Percentiles rank a stretch among this genome's conserved stretches.
Conservation (phyloP, 2,797 vertebrate species). For the Saxicola maurus region DNA sequence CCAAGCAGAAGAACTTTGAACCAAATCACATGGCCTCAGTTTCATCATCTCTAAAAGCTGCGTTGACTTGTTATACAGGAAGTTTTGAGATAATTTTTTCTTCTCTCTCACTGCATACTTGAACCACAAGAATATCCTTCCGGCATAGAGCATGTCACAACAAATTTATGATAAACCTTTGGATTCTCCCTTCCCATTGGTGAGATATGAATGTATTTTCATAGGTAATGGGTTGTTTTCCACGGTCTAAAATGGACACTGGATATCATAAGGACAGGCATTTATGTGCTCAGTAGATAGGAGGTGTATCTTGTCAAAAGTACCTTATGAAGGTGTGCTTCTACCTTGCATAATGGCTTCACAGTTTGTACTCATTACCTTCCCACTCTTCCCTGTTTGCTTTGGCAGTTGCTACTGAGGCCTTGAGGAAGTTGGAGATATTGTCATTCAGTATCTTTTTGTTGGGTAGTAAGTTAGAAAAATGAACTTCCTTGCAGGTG, state of each 20-base stretch:
- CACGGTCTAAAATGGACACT: neutral
- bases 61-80: conserved; percentile 8
- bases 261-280: neutral
- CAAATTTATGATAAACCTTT: neutral
- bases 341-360: rapidly evolving
- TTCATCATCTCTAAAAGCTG: conserved; percentile 14
- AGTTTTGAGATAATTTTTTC: neutral
- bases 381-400: neutral
- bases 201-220: neutral
- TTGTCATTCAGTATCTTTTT: neutral
- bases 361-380: neutral
- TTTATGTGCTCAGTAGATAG: neutral
- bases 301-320: neutral
- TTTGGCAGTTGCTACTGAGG: neutral
- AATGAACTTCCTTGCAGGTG: neutral
- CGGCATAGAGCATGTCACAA: neutral
- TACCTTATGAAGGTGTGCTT: neutral
- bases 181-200: neutral
- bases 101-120: neutral
- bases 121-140: neutral
- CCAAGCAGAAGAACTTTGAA: neutral
- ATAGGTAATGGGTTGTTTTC: neutral
- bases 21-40: neutral
- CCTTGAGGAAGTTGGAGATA: neutral
- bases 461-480: neutral